Base-by-base conservation (phyloP, 2,888 invertebrate genomes). In the Rhorus exstirpatorius region DNA sequence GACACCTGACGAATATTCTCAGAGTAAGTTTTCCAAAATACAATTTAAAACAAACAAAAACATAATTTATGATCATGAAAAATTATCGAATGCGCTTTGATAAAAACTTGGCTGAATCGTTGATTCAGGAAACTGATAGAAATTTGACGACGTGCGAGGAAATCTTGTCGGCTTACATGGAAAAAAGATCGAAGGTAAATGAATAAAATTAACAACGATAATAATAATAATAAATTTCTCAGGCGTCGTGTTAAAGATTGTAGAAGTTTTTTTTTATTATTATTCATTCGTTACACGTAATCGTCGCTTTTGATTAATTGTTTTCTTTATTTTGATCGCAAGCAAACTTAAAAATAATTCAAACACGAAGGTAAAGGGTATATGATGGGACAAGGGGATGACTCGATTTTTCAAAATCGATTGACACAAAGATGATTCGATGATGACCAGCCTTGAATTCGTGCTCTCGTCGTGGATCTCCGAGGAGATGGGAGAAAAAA, bases 121-220 rank as follows among this genome's bases (percentile, higher is more conserved):
- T 55, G 17, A 14, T 19, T 8, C 44, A 83, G 83, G 81, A 85
- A 61, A 91, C 90, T 10, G 90, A 91, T 51, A 86, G 81, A 78
- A 91, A 91, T 67, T 81, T 91, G 51, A 90, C 89, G 21, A 83
- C 86, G 51, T 91, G 90, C 82, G 91, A 91, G 63, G 88, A 90
- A 83, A 89, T 91, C 72, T 72, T 91, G 63, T 75, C 87, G 10
- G 68, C 86, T 35, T 91, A 90, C 46, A 83, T 90, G 68, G 82
- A 86, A 38, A 89, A 88, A 78, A 86, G 88, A 72, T 67, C 88
- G 7, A 86, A 86, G 89, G 90, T 91, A 89, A 26, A 87, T 84
- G 14, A 24, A 19, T 35, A 61, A 14, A 35, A 24, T 21, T 1
- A 10, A 31, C 14, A n/a, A 55, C 0, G 10, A 3, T 0, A 8